These are phyloP conservation scores for Dichetophora obliterata DNA, from an alignment of 2,888 invertebrate genomes.

Conservation along the genomic window DNA sequence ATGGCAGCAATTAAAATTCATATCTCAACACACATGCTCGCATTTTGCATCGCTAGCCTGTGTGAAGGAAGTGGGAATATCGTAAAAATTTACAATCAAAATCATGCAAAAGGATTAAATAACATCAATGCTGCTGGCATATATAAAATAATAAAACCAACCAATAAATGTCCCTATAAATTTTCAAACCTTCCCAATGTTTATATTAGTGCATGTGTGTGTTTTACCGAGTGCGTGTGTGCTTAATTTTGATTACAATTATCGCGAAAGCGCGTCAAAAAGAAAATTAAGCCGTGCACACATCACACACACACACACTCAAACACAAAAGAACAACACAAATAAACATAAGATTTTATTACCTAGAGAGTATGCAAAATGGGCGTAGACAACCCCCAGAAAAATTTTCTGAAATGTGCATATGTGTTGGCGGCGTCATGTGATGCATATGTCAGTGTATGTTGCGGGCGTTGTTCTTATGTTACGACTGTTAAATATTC, in stretches of 20 bases:
- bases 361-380: slow-evolving; percentile 38
- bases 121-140: slow-evolving; percentile 27
- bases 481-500: slow-evolving; percentile 46
- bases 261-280: slow-evolving; percentile 34
- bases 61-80: slow-evolving; percentile 3
- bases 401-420: background rate
- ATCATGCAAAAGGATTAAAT: slow-evolving; percentile 37
- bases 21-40: slow-evolving; percentile 31
- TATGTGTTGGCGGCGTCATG: background rate
- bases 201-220: background rate
- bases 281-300: slow-evolving; percentile 27
- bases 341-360: slow-evolving; percentile 57
- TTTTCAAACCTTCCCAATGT: background rate
- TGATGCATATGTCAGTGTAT: too few species aligned
- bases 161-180: slow-evolving; percentile 38
- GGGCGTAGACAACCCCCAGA: slow-evolving; percentile 6
- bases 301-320: background rate
- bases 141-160: slow-evolving; percentile 38
- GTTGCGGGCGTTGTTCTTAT: slow-evolving; percentile 36
- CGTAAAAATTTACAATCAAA: slow-evolving; percentile 35
- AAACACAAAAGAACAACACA: slow-evolving; percentile 23
- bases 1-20: slow-evolving; percentile 33
- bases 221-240: slow-evolving; percentile 15
- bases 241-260: slow-evolving; percentile 39
- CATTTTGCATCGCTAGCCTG: background rate